Percentiles rank a stretch among this genome's conserved stretches.
Conservation (phyloP, 2,797 vertebrate genomes). For the Protonibea diacanthus region DNA sequence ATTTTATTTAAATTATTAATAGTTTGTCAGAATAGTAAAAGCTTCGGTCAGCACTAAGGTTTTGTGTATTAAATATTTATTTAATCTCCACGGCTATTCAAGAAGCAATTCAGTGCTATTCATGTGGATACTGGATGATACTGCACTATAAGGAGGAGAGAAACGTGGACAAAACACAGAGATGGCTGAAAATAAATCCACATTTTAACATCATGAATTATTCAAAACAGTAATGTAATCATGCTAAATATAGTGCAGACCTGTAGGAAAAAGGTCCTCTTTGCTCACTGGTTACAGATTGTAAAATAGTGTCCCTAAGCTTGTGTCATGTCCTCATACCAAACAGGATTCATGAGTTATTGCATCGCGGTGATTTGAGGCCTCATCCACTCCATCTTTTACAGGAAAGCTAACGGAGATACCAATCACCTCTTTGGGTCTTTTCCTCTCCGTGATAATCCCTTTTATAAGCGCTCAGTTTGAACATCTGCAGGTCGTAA, state of each 20-base stretch:
- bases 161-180: constrained; percentile 1
- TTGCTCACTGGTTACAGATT: constrained; percentile 2
- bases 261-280: not conserved
- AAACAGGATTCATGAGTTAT: constrained; percentile 3
- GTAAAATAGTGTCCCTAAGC: not conserved
- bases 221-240: not conserved
- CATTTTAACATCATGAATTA: not conserved
- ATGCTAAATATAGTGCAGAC: not conserved
- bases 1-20: not conserved
- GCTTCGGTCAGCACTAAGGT: constrained; percentile 14
- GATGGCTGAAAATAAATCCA: not conserved
- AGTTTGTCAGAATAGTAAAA: not conserved
- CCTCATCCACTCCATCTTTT: not conserved
- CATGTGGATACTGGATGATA: not conserved
- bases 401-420: not conserved
- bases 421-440: not conserved
- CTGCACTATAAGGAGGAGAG: not conserved
- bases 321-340: constrained; percentile 9
- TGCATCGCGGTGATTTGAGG: not conserved
- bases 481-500: constrained; percentile 64
- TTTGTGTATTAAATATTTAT: constrained; percentile 33
- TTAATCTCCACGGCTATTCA: not conserved
- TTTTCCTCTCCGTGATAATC: constrained; percentile 1
- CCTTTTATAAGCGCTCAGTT: not conserved
- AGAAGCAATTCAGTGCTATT: not conserved